These are phyloP conservation scores for Phrynosoma blainvillii DNA, from an alignment of 2,113 vertebrate species.

Conservation along the genomic window DNA sequence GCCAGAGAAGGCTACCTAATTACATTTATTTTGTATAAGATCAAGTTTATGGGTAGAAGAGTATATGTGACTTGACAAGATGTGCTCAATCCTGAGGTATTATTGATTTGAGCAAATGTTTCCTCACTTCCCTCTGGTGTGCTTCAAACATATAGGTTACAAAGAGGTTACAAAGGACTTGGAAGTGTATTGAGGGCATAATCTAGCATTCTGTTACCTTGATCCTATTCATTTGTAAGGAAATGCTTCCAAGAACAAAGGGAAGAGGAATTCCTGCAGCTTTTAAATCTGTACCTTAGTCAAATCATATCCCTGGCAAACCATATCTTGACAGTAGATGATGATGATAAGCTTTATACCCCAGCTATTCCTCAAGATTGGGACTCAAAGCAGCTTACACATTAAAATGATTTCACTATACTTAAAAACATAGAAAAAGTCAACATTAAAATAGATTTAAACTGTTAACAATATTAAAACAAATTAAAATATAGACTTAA, in stretches of 20 bases:
- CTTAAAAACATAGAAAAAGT: too few relatives aligned
- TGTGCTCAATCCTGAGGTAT: constrained; percentile 24
- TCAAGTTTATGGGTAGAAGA: not conserved
- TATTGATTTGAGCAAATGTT: constrained; percentile 5
- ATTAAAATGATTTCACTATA: too few relatives aligned
- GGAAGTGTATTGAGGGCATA: not conserved
- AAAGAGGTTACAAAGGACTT: not conserved
- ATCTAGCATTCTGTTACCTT: not conserved
- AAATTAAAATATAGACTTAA: too few relatives aligned
- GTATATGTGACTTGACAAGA: not conserved
- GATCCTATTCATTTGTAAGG: not conserved
- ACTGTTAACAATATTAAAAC: too few relatives aligned
- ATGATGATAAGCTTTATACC: too few relatives aligned
- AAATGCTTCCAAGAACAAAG: not conserved
- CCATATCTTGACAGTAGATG: not conserved
- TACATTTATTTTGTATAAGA: constrained; percentile 6
- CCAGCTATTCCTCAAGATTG: too few relatives aligned
- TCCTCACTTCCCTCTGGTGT: not conserved
- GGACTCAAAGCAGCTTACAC: too few relatives aligned
- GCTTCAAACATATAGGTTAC: not conserved
- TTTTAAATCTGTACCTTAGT: not conserved
- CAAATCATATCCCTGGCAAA: not conserved
- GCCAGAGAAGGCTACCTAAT: not conserved
- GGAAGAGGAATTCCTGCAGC: too few relatives aligned
- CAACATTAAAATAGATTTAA: too few relatives aligned